Evolutionary conservation across 1,140 invertebrate species (phyloP).

Genomic region (Achroia grisella): DNA sequence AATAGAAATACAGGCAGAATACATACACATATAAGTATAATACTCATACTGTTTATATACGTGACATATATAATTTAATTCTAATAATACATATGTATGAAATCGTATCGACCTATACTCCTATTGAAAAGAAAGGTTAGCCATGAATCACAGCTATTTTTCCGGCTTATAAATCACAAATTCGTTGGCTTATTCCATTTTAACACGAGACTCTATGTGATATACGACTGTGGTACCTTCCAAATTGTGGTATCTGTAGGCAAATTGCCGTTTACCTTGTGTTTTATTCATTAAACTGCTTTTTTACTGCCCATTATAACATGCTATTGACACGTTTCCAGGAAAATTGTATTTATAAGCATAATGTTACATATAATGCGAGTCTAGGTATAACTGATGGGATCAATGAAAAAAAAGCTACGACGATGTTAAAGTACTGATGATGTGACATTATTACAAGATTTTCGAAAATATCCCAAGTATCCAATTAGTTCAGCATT

Average conservation of each 20-base stretch:
- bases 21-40: no score
- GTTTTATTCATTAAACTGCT: background rate
- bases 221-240: background rate
- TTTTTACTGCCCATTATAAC: background rate
- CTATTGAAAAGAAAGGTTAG: constrained; percentile 4
- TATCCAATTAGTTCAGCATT: no score
- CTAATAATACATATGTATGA: no score
- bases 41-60: no score
- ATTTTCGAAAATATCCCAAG: no score
- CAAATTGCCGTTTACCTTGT: constrained; percentile 3
- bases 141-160: constrained; percentile 5
- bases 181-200: constrained; percentile 5
- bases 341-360: background rate
- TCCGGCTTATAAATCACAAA: constrained; percentile 6
- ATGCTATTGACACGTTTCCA: background rate
- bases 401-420: no score
- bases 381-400: no score
- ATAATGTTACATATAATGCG: background rate
- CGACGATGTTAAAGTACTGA: no score
- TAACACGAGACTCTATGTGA: background rate
- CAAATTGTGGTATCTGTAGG: constrained; percentile 1
- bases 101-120: no score
- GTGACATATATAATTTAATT: no score
- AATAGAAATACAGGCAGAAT: no score
- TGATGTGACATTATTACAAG: no score